A percentile compares a stretch with the other conserved stretches of the same genome.
phyloP scores from a whole-genome alignment of 1,140 invertebrate genomes.

The Diuraphis noxia region DNA sequence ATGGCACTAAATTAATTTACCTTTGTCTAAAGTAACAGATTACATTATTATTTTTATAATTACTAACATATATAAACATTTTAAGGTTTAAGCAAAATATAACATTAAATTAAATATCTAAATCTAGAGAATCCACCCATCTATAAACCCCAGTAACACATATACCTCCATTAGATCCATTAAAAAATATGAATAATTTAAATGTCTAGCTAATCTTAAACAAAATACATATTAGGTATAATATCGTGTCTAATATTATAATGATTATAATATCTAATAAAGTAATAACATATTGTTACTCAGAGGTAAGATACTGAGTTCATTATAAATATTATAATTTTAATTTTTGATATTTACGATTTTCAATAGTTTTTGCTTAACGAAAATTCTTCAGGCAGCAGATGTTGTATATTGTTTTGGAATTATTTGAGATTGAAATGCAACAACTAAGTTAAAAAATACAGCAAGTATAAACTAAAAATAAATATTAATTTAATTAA shows the following conservation, averaged over 20 bases:
- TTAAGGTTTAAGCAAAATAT: too few species aligned
- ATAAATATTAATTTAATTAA: not conserved
- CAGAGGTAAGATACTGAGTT: not conserved
- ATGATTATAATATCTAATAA: not conserved
- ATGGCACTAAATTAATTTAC: too few species aligned
- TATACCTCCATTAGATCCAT: not conserved
- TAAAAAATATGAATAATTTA: not conserved
- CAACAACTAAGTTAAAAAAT: conserved; percentile 4
- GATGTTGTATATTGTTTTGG: not conserved
- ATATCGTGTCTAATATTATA: not conserved
- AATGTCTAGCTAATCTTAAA: not conserved
- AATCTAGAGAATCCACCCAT: too few species aligned
- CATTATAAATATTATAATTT: not conserved
- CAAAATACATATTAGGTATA: not conserved
- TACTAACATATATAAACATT: too few species aligned
- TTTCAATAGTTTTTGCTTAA: not conserved
- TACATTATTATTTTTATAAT: too few species aligned
- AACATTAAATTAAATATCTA: too few species aligned
- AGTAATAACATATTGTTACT: not conserved
- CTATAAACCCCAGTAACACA: too few species aligned
- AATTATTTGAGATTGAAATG: conserved; percentile 20
- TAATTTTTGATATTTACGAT: not conserved
- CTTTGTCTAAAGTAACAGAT: too few species aligned
- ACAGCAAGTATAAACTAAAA: not conserved
- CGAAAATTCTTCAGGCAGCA: not conserved